Evolutionary conservation across 2,113 vertebrate species (phyloP), one percentile per base, ranked within the genome.

Genomic region (Chelonoidis abingdonii): DNA sequence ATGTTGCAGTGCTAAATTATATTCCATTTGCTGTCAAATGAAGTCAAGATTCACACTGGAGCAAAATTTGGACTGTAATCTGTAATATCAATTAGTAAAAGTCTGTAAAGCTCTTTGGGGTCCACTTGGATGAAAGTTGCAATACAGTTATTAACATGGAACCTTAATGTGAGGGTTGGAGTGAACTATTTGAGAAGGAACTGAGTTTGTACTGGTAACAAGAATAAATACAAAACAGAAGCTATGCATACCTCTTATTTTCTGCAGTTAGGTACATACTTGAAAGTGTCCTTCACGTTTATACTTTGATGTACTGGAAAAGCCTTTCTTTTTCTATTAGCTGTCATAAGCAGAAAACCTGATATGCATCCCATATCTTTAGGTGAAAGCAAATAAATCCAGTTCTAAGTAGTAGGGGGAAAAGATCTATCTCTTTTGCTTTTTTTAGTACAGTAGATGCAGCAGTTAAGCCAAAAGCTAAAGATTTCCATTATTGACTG

Each of bases 401-500:
- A 87, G 50, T 11, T 84, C 41, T 49, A 44, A 89, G 44, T 82
- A 96, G 89, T 57, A n/a, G 10, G 21, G 21, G 1, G 1, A 6
- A 21, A 87, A 75, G 57, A 84, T 84, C 12, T 86, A 8, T 80
- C 1, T 2, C 8, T 90, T 88, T 83, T 92, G 80, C 93, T 93
- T 89, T 38, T 94, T 91, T 78, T 80, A 83, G 87, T 22, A 86
- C 78, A 96, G 62, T 50, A 12, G n/a, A 94, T 59, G 69, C 87
- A 82, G 89, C 53, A 88, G 52, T 85, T 88, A 92, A 93, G 50
- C 88, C 90, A 88, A 65, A 97, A 93, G 80, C 84, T 57, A 90
- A 96, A 95, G 80, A 88, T 91, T 97, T 97, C 84, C 47, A 49
- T 93, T 96, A 89, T 52, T 89, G 88, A 90, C 86, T 94, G 86